These are phyloP conservation scores for Tyto alba DNA, from an alignment of 2,113 vertebrate species.

Conservation along the genomic window DNA sequence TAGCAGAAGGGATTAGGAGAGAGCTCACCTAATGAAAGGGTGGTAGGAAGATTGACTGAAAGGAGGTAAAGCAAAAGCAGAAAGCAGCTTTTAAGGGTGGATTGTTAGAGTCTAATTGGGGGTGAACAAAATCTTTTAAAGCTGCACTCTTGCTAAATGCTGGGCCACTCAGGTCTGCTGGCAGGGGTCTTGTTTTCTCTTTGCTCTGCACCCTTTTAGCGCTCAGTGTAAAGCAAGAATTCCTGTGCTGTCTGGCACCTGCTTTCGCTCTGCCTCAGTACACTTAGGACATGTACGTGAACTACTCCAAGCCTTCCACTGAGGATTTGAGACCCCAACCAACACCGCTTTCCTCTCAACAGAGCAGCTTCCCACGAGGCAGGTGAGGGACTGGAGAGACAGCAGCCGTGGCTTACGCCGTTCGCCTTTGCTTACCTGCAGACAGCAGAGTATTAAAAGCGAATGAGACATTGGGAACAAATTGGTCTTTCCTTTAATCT, in stretches of 20 bases:
- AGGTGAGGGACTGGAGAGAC: background rate
- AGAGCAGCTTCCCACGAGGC: fast-evolving
- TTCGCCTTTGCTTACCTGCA: background rate
- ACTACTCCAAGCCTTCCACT: background rate
- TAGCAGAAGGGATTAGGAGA: background rate
- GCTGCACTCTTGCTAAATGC: background rate
- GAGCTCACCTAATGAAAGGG: background rate
- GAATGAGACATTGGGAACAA: background rate
- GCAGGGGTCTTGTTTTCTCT: background rate
- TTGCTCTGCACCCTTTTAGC: background rate
- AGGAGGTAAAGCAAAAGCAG: background rate
- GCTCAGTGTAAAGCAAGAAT: background rate
- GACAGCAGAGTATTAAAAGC: background rate
- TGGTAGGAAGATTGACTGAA: background rate
- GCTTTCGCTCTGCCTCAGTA: background rate
- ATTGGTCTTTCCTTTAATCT: background rate
- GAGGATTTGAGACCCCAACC: background rate
- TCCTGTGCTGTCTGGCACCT: background rate
- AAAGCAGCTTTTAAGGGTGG: background rate
- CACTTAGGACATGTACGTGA: background rate
- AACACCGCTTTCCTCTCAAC: background rate
- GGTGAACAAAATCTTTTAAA: background rate
- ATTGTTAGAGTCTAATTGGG: background rate
- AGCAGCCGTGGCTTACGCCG: fast-evolving
- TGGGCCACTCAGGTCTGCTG: background rate